A percentile compares a stretch with the other conserved stretches of the same genome.
Conservation (phyloP, 2,113 vertebrate genomes). For the Montifringilla adamsi region DNA sequence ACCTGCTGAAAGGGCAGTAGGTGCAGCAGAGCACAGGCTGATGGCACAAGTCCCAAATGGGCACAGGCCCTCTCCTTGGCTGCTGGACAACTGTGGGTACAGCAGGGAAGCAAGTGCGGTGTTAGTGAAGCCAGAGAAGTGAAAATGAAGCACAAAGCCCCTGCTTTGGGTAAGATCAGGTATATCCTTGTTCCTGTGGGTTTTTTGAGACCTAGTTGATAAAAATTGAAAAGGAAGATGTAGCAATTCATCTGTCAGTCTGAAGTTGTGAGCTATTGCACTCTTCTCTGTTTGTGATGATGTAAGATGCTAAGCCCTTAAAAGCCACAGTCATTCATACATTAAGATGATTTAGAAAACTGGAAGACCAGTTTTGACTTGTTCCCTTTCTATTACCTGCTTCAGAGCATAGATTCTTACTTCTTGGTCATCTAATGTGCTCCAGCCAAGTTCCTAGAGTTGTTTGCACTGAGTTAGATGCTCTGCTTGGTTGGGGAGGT, state of each 20-base stretch:
- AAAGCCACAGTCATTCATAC: background rate
- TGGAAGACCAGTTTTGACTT: background rate
- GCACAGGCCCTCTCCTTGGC: background rate
- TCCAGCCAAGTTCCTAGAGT: background rate
- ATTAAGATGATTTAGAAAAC: background rate
- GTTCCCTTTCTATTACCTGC: background rate
- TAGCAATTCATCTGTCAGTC: background rate
- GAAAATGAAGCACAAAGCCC: background rate
- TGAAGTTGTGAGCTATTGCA: accelerated
- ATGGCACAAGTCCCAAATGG: background rate
- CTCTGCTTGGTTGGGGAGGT: background rate
- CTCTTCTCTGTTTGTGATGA: background rate
- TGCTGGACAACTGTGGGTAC: background rate
- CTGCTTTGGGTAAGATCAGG: background rate
- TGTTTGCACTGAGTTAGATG: background rate
- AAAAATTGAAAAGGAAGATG: background rate
- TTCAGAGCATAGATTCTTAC: background rate
- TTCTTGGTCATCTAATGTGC: background rate
- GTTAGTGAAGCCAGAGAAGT: background rate
- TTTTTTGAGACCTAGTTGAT: background rate
- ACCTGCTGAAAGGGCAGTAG: background rate
- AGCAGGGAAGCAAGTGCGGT: background rate
- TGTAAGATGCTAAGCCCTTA: background rate
- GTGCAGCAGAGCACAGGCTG: background rate
- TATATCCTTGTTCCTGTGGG: background rate